Base-by-base conservation (phyloP, 2,797 vertebrate species). In the Catamblyrhynchus diadema region DNA sequence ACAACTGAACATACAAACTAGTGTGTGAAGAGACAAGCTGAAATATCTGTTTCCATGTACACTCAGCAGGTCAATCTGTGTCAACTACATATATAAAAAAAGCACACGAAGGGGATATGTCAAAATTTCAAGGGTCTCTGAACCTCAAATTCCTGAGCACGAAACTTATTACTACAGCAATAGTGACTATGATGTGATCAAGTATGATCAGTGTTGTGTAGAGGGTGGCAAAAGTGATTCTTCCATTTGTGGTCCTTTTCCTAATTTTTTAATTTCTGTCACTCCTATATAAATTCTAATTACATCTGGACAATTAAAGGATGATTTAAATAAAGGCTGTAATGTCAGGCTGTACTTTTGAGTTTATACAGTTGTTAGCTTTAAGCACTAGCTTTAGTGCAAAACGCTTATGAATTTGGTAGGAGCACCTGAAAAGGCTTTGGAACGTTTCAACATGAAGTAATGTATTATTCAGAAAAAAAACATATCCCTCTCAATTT, bases 141-240 rank as follows among this genome's bases (percentile, higher is more conserved):
- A 80, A 72, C 61, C 75, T 95, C 66, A 88, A 6, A 78, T 88
- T 94, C 93, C 79, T 92, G 83, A 82, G 89, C 93, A 86, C 28
- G 70, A 72, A 92, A 66, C 66, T 48, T 60, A 8, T 0, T 79
- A 20, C 47, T 92, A 37, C 69, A 90, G 57, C 35, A 59, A 1
- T 37, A 59, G 28, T 9, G 35, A 69, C 54, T 81, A 2, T 35
- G 42, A 61, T 37, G 25, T 62, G 28, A 65, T 70, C 25, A 51
- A 42, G 37, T 60, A 20, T 44, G 70, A 45, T 59, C 53, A 41
- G 39, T 35, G 57, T 48, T 57, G 12, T 54, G 47, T 27, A 62
- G 41, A 47, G 41, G 18, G 30, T 47, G 27, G 30, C n/a, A 53
- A 72, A 86, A 65, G 17, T 22, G 32, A 56, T 39, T 86, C 48